Conservation (phyloP, 2,888 invertebrate genomes). For the Tinea trinotella region DNA sequence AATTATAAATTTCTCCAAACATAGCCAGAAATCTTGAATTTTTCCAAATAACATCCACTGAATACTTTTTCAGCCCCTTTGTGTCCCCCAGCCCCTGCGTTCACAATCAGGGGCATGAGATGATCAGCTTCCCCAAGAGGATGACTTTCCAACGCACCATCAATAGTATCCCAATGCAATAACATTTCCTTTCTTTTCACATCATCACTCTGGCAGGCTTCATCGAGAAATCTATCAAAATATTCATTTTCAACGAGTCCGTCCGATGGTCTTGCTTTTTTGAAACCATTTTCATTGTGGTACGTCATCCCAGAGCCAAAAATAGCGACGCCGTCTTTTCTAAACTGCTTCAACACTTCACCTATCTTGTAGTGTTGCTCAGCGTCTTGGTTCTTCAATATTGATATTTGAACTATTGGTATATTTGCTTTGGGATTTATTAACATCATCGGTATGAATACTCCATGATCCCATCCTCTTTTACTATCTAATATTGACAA, state of each 20-base stretch:
- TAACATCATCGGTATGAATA: constrained; percentile 43
- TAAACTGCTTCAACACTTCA: constrained; percentile 32
- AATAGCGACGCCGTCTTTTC: constrained; percentile 35
- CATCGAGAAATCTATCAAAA: constrained; percentile 30
- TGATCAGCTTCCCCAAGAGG: constrained; percentile 36
- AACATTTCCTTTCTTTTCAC: constrained; percentile 23
- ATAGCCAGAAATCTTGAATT: constrained; percentile 35
- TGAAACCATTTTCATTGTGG: constrained; percentile 31
- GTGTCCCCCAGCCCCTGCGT: constrained; percentile 33
- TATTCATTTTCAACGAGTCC: constrained; percentile 26
- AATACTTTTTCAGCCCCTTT: constrained; percentile 32
- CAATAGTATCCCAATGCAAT: constrained; percentile 29
- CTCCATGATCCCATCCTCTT: constrained; percentile 46
- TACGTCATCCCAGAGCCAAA: constrained; percentile 40
- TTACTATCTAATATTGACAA: constrained; percentile 30
- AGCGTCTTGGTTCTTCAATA: constrained; percentile 35
- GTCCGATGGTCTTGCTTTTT: constrained; percentile 22
- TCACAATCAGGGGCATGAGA: constrained; percentile 40
- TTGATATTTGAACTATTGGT: constrained; percentile 38
- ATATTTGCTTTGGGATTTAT: constrained; percentile 37
- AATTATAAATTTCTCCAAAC: constrained; percentile 32
- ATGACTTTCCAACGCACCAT: constrained; percentile 31
- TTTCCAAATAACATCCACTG: constrained; percentile 28
- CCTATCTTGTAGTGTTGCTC: constrained; percentile 35
- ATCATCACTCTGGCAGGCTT: constrained; percentile 26